Evolutionary conservation across 30 jellyfish, hydroid and myxozoan species (phyloP).

Genomic region (Euphysa ruthae): DNA sequence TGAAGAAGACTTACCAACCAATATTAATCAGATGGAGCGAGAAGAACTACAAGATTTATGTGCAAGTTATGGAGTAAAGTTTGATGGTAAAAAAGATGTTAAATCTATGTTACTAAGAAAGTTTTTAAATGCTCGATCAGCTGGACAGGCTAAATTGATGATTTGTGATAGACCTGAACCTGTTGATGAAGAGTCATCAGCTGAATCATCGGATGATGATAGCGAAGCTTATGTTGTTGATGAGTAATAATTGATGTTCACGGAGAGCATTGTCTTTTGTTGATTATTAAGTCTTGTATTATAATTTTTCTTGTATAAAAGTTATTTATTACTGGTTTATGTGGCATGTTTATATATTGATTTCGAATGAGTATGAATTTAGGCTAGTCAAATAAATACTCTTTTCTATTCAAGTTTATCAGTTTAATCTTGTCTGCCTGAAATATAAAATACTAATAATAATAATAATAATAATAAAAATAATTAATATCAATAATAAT

Average conservation of each 20-base stretch:
- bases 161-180: slow-evolving; percentile 9
- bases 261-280: too few species aligned
- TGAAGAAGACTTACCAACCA: slow-evolving; percentile 21
- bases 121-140: slow-evolving; percentile 24
- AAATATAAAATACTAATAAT: too few species aligned
- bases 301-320: too few species aligned
- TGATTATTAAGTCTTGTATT: too few species aligned
- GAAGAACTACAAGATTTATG: slow-evolving; percentile 33
- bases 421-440: too few species aligned
- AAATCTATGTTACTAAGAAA: slow-evolving; percentile 12
- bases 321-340: too few species aligned
- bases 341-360: too few species aligned
- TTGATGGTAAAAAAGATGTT: slow-evolving; percentile 17
- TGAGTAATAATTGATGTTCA: not conserved
- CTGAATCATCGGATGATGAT: not conserved
- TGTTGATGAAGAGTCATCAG: not conserved
- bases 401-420: too few species aligned
- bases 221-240: not conserved
- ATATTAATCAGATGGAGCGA: slow-evolving; percentile 10
- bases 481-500: too few species aligned
- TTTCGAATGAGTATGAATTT: too few species aligned
- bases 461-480: too few species aligned
- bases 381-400: too few species aligned
- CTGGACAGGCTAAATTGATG: slow-evolving; percentile 15
- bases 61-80: slow-evolving; percentile 29